Conservation (phyloP, 2,797 vertebrate genomes). For the Spheniscus humboldti region DNA sequence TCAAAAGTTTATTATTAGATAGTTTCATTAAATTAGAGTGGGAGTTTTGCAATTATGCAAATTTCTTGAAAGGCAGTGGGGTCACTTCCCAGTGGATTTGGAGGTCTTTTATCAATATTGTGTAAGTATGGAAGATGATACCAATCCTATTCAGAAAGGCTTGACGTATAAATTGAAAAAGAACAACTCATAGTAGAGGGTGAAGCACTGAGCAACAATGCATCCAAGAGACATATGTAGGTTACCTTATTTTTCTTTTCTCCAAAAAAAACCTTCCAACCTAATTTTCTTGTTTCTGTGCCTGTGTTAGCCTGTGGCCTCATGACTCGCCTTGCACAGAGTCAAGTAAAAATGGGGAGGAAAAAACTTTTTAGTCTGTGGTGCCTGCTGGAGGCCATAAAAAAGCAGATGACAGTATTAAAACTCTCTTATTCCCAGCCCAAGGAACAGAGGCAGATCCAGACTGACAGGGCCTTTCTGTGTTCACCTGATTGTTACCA, state of each 20-base stretch:
- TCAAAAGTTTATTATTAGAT: neutral
- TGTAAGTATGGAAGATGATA: neutral
- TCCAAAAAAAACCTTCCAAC: neutral
- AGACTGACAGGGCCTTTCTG: neutral
- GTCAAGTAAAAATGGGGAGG: neutral
- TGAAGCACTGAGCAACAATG: neutral
- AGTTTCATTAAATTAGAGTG: neutral
- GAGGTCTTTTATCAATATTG: neutral
- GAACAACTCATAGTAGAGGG: neutral
- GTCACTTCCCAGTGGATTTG: neutral
- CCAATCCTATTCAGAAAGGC: neutral
- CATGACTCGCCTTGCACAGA: neutral
- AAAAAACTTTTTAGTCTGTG: neutral
- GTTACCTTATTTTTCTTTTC: neutral
- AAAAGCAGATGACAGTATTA: neutral
- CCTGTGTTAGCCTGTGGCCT: neutral
- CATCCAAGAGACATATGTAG: neutral
- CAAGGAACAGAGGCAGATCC: neutral
- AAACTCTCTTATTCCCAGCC: neutral
- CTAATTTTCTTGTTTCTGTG: neutral
- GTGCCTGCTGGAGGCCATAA: neutral
- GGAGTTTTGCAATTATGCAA: neutral
- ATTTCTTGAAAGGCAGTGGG: neutral
- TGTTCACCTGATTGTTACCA: neutral
- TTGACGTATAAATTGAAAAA: neutral